phyloP scores from a whole-genome alignment of 2,888 invertebrate genomes.

The Carabus problematicus region DNA sequence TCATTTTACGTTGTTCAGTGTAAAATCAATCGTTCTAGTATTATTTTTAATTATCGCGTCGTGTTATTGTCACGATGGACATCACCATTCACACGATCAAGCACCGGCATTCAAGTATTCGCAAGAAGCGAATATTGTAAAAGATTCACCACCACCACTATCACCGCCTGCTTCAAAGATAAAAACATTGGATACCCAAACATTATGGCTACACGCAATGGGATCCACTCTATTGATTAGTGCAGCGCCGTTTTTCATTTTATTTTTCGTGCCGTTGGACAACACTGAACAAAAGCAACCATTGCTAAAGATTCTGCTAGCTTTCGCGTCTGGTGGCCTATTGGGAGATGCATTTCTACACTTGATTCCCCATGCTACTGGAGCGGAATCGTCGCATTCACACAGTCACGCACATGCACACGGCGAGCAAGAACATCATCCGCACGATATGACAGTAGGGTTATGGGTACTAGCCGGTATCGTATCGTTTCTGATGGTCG shows the following conservation, averaged over 20 bases:
- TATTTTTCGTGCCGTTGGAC: conserved; percentile 92
- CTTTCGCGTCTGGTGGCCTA: conserved; percentile 94
- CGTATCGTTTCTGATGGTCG: conserved; percentile 89
- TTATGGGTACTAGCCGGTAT: conserved; percentile 94
- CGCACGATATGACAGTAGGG: conserved; percentile 88
- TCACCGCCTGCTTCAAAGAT: background rate
- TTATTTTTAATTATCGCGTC: conserved; percentile 16
- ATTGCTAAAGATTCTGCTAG: conserved; percentile 85
- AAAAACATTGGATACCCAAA: conserved; percentile 56
- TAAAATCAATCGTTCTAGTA: conserved; percentile 17
- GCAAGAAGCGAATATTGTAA: conserved; percentile 49
- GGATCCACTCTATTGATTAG: conserved; percentile 93
- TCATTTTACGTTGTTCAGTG: conserved; percentile 22
- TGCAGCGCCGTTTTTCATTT: conserved; percentile 90
- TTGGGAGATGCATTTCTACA: conserved; percentile 99
- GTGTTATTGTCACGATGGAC: conserved; percentile 46
- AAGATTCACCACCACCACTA: conserved; percentile 37
- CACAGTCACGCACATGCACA: conserved; percentile 65
- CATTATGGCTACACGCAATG: conserved; percentile 81
- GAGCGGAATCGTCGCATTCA: conserved; percentile 61
- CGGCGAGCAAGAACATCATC: conserved; percentile 64
- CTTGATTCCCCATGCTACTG: conserved; percentile 94
- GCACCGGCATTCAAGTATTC: conserved; percentile 86
- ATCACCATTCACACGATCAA: conserved; percentile 66
- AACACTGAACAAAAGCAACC: conserved; percentile 84